Evolutionary conservation across 2,888 invertebrate genomes (phyloP).

Genomic region (Axea sp.): DNA sequence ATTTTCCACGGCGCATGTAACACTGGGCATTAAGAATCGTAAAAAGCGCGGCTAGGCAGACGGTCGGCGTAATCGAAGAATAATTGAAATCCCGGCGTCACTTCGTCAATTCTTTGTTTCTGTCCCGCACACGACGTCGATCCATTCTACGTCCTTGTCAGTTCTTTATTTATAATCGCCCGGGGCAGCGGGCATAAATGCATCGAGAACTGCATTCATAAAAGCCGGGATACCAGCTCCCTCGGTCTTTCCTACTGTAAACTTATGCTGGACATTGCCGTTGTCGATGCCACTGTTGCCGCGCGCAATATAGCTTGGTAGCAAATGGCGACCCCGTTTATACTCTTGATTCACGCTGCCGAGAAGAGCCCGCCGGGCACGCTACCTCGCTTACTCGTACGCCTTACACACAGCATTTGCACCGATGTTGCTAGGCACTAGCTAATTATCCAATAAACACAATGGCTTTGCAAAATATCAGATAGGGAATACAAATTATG

Average conservation of each 20-base stretch:
- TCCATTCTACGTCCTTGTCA: conserved; percentile 27
- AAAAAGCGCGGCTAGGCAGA: conserved; percentile 59
- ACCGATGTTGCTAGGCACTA: conserved; percentile 45
- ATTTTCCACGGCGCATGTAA: conserved; percentile 47
- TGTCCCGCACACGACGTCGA: conserved; percentile 30
- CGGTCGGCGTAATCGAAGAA: conserved; percentile 75
- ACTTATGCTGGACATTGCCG: conserved; percentile 57
- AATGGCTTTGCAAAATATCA: conserved; percentile 38
- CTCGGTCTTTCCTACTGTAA: conserved; percentile 56
- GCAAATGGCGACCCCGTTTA: conserved; percentile 72
- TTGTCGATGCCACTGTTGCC: conserved; percentile 64
- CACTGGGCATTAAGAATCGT: conserved; percentile 45
- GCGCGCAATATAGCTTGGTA: conserved; percentile 60
- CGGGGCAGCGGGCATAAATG: conserved; percentile 72
- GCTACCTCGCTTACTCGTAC: conserved; percentile 73
- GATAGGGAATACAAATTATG: conserved; percentile 34
- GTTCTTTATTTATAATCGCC: conserved; percentile 77
- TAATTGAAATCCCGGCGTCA: conserved; percentile 74
- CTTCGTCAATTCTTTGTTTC: conserved; percentile 57
- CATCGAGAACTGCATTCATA: conserved; percentile 75
- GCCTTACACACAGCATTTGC: conserved; percentile 39
- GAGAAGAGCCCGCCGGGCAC: conserved; percentile 65
- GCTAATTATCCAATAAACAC: conserved; percentile 48
- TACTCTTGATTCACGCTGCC: conserved; percentile 64
- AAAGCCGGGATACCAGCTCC: conserved; percentile 67